A percentile compares a stretch with the other conserved stretches of the same genome.
phyloP scores from a whole-genome alignment of 2,797 vertebrate genomes.

The Artibeus jamaicensis region DNA sequence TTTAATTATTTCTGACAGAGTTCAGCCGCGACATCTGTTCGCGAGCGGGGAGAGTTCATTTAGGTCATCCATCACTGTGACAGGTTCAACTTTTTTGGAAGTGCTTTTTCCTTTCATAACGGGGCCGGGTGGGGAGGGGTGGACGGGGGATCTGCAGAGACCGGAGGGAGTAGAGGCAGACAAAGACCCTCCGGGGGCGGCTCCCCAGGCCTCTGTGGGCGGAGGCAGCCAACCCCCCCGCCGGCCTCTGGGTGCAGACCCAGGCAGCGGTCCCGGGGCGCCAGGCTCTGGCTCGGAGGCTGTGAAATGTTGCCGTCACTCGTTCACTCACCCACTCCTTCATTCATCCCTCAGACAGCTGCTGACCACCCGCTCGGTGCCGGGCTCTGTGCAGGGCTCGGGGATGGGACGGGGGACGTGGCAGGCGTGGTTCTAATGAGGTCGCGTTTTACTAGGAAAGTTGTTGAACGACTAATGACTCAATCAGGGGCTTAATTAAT shows the following conservation, averaged over 20 bases:
- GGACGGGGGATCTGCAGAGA: neutral
- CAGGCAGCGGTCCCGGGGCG: neutral
- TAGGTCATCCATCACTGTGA: constrained; percentile 76
- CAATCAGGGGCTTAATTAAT: neutral
- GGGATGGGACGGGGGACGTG: accelerated
- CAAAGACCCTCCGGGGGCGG: constrained; percentile 49
- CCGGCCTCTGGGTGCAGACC: neutral
- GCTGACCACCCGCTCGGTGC: neutral
- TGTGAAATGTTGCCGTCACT: neutral
- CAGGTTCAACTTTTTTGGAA: constrained; percentile 72
- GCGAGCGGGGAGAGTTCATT: constrained; percentile 77
- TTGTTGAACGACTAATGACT: neutral
- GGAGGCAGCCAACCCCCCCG: too few relatives aligned
- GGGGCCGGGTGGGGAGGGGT: neutral
- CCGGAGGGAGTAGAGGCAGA: neutral
- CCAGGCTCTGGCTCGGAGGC: neutral
- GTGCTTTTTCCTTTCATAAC: constrained; percentile 45
- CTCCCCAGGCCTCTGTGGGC: accelerated
- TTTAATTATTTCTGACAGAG: constrained; percentile 92
- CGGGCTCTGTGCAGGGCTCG: neutral
- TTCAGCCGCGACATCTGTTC: constrained; percentile 91
- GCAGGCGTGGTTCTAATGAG: neutral
- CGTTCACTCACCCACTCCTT: neutral
- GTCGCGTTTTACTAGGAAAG: neutral
- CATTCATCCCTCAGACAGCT: neutral